These are phyloP conservation scores for Tapirus indicus DNA, from an alignment of 2,797 vertebrate genomes.

Conservation along the genomic window DNA sequence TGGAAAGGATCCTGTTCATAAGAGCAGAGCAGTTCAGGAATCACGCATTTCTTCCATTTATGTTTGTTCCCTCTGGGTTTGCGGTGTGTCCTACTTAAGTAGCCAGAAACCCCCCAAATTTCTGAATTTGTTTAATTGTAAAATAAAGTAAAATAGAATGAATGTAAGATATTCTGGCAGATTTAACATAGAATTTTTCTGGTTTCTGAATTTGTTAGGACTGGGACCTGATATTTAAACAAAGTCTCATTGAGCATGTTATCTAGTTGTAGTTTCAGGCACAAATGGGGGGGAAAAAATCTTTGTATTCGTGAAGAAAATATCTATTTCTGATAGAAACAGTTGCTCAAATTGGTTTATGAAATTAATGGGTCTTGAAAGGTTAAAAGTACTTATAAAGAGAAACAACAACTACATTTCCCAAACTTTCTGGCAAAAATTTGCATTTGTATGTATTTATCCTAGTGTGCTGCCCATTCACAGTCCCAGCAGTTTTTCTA, in stretches of 20 bases:
- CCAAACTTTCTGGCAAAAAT: constrained; percentile 38
- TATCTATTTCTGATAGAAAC: constrained; percentile 43
- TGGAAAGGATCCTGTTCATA: neutral
- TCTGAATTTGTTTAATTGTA: constrained; percentile 62
- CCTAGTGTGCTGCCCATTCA: neutral
- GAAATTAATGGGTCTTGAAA: constrained; percentile 18
- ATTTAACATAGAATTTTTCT: constrained; percentile 68
- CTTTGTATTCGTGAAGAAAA: constrained; percentile 23
- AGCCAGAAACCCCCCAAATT: constrained; percentile 44
- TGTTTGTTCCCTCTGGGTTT: constrained; percentile 20
- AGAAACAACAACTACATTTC: constrained; percentile 41
- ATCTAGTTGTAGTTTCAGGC: constrained; percentile 68
- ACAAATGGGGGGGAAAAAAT: fast-evolving
- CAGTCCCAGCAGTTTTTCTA: neutral
- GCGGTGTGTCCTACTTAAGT: constrained; percentile 62
- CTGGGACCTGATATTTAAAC: constrained; percentile 19
- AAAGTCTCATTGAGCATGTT: constrained; percentile 62
- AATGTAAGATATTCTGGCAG: constrained; percentile 59
- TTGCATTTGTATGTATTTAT: neutral
- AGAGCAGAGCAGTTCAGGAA: constrained; percentile 17
- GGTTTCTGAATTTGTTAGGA: constrained; percentile 76
- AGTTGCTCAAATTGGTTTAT: constrained; percentile 26
- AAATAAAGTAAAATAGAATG: constrained; percentile 78
- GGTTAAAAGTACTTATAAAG: constrained; percentile 7
- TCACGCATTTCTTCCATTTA: constrained; percentile 66